phyloP scores from a whole-genome alignment of 2,113 vertebrate genomes.

The Phaethornis superciliosus region DNA sequence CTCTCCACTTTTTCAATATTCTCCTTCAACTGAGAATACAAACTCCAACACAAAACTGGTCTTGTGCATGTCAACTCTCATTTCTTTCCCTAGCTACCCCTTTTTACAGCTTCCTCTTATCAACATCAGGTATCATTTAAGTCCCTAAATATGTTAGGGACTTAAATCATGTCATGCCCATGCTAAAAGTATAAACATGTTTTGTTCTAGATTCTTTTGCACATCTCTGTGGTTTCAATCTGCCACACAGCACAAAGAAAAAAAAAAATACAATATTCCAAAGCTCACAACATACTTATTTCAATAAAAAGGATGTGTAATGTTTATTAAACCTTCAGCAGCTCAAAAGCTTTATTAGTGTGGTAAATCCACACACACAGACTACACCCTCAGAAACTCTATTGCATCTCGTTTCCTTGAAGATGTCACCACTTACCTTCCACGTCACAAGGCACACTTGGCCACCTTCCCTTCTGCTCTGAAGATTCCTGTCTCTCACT shows the following conservation, averaged over 20 bases:
- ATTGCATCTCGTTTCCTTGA: neutral
- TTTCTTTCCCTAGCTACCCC: neutral
- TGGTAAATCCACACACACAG: neutral
- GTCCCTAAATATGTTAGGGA: accelerated
- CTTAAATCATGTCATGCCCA: neutral
- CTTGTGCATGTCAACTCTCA: neutral
- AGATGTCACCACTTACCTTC: neutral
- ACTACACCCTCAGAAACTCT: neutral
- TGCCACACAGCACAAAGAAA: neutral
- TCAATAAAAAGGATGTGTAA: neutral
- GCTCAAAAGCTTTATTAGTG: neutral
- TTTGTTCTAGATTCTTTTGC: neutral
- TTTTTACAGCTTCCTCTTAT: neutral
- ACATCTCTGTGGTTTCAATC: neutral
- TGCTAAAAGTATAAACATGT: neutral
- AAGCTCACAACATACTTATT: neutral
- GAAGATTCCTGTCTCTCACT: neutral
- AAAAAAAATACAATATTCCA: neutral
- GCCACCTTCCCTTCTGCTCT: neutral
- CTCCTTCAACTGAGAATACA: neutral
- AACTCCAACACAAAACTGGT: neutral
- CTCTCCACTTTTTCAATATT: neutral
- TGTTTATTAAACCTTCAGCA: neutral
- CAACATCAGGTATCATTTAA: neutral
- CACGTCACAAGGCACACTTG: neutral